Evolutionary conservation across 1,140 invertebrate genomes (phyloP).

Genomic region (Drosophila hydei): DNA sequence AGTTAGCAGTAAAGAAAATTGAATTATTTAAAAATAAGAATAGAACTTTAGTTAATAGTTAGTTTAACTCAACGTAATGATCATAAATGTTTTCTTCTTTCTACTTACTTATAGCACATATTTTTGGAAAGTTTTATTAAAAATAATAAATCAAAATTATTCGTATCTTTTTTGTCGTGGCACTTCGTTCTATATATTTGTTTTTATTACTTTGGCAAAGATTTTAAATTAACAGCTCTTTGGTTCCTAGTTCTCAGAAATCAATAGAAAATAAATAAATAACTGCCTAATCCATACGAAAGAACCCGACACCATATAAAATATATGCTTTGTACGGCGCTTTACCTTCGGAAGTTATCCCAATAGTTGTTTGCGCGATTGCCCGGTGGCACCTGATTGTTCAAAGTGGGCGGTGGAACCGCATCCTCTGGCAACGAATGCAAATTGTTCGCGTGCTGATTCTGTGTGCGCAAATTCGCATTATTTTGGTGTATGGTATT

Average conservation of each 20-base stretch:
- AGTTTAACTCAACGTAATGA: not conserved
- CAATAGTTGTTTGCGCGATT: conserved; percentile 95
- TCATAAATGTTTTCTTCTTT: conserved; percentile 2
- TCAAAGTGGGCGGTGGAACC: conserved; percentile 86
- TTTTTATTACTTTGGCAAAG: conserved; percentile 38
- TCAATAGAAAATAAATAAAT: conserved; percentile 13
- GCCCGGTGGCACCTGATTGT: conserved; percentile 94
- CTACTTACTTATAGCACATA: conserved; percentile 26
- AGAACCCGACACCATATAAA: conserved; percentile 36
- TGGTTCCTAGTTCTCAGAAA: conserved; percentile 31
- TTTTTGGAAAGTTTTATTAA: conserved; percentile 5
- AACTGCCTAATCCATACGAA: conserved; percentile 24
- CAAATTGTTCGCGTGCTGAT: conserved; percentile 77
- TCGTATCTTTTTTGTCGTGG: conserved; percentile 24
- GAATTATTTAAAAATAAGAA: not conserved
- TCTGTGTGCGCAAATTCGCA: conserved; percentile 78
- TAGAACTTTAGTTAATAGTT: not conserved
- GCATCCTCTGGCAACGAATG: conserved; percentile 60
- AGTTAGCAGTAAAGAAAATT: not conserved
- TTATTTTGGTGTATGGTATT: conserved; percentile 82
- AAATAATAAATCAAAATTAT: conserved; percentile 22
- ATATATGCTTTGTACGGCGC: conserved; percentile 16
- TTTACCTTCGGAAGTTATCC: conserved; percentile 95
- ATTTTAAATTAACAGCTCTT: conserved; percentile 47
- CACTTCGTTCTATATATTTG: conserved; percentile 25